A percentile compares a stretch with the other conserved stretches of the same genome.
Evolutionary conservation across 2,113 vertebrate species (phyloP).

Genomic region (Oenanthe oenanthe): DNA sequence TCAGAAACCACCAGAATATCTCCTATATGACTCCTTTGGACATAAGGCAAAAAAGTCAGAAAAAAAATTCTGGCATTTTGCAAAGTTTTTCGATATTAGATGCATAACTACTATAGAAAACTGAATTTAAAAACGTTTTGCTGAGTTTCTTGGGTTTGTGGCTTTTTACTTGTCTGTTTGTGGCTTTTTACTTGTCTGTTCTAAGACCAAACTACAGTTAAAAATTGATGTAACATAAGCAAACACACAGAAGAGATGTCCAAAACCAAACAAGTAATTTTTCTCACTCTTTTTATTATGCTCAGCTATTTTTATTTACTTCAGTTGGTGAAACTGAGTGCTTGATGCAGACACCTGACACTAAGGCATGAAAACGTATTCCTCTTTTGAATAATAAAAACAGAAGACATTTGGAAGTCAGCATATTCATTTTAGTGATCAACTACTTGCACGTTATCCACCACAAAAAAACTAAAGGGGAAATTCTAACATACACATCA

Average conservation of each 20-base stretch:
- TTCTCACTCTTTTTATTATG: background rate
- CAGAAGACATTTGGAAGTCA: background rate
- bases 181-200: background rate
- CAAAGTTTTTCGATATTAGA: background rate
- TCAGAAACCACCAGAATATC: background rate
- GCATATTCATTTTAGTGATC: background rate
- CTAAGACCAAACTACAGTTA: background rate
- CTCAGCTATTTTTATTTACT: background rate
- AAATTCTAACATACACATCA: background rate
- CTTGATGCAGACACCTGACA: background rate
- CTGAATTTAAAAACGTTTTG: background rate
- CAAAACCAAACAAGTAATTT: background rate
- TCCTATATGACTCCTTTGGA: background rate
- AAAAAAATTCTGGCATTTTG: background rate
- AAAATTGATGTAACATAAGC: background rate
- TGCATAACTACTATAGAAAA: background rate
- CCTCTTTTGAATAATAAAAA: background rate
- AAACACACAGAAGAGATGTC: background rate
- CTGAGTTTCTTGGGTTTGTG: background rate
- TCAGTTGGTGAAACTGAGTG: background rate
- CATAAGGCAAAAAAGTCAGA: background rate
- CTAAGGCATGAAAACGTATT: background rate
- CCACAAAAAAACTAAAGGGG: background rate
- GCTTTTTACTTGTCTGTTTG: background rate
- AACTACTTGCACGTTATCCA: background rate